Base-by-base conservation (phyloP, 2,797 vertebrate species). In the Novumbra hubbsi region DNA sequence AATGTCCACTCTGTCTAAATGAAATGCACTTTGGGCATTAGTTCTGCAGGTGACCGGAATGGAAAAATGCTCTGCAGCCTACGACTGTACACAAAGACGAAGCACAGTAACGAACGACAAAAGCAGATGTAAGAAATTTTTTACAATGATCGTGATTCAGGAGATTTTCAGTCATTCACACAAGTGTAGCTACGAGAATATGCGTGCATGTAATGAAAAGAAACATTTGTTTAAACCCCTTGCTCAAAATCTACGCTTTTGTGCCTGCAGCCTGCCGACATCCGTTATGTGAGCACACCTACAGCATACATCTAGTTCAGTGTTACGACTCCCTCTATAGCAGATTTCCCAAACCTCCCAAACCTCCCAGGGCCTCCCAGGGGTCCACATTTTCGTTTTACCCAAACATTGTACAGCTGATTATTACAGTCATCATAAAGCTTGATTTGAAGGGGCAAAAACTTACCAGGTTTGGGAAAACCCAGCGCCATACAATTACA, bases 261-360 rank as follows among this genome's bases (percentile, higher is more conserved):
- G 68, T 60, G 27, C 70, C 55, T 64, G n/a, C 45, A 80, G 45
- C 0, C 70, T 73, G 62, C 55, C 16, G 19, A 68, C 9, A 68
- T 50, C 17, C 17, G 14, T 30, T 16, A 65, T 34, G 63, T 7
- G 5, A 2, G 65, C 49, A 41, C 64, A 12, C 24, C 27, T 30
- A 48, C 34, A 38, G 34, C 34, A 38, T 30, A 70, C 66, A 73
- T 78, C 85, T 72, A 73, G 76, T 91, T 87, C 90, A 91, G 90
- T 92, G 90, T 91, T 80, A 73, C 28, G 87, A 92, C 90, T 90
- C 79, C 78, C 79, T 80, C 72, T 45, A 45, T 45, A 6, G 41
- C 41, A 45, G 41, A 14, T 14, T 45, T 45, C 41, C 12, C 41
- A 45, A 45, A 45, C 11, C 12, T 11, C 2, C n/a, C n/a, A n/a